Conservation (phyloP, 2,888 invertebrate species). For the Drosophila paucipuncta region DNA sequence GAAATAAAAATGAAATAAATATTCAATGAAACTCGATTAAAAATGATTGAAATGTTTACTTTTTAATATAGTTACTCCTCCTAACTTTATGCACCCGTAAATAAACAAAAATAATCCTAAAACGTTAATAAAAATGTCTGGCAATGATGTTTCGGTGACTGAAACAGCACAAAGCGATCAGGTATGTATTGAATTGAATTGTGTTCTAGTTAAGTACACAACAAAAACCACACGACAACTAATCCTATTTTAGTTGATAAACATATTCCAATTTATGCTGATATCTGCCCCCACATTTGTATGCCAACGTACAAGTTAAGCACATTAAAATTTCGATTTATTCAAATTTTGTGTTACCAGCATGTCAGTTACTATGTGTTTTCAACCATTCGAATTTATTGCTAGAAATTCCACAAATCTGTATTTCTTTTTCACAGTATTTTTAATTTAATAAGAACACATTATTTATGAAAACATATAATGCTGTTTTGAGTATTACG, state of each 20-base stretch:
- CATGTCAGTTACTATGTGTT: constrained; percentile 27
- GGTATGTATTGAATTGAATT: constrained; percentile 58
- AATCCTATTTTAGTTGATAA: constrained; percentile 13
- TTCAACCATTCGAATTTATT: not conserved
- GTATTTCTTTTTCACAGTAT: not conserved
- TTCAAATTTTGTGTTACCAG: constrained; percentile 24
- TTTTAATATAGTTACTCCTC: constrained; percentile 36
- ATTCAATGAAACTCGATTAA: not conserved
- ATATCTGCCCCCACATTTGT: constrained; percentile 19
- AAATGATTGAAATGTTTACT: constrained; percentile 22
- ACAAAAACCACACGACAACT: constrained; percentile 1
- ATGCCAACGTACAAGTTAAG: constrained; percentile 6
- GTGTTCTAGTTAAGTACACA: not conserved
- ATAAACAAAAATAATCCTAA: constrained; percentile 11
- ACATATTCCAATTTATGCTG: constrained; percentile 24
- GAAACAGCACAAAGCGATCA: constrained; percentile 77
- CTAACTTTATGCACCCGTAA: constrained; percentile 51
- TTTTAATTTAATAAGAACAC: constrained; percentile 34
- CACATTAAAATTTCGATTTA: constrained; percentile 1
- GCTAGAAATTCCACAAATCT: constrained; percentile 4
- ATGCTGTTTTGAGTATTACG: constrained; percentile 33
- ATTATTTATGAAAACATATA: constrained; percentile 61
- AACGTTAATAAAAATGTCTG: constrained; percentile 62
- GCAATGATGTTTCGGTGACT: constrained; percentile 71
- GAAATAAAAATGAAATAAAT: not conserved